Base-by-base conservation (phyloP, 1,140 invertebrate genomes). In the Cherax quadricarinatus region DNA sequence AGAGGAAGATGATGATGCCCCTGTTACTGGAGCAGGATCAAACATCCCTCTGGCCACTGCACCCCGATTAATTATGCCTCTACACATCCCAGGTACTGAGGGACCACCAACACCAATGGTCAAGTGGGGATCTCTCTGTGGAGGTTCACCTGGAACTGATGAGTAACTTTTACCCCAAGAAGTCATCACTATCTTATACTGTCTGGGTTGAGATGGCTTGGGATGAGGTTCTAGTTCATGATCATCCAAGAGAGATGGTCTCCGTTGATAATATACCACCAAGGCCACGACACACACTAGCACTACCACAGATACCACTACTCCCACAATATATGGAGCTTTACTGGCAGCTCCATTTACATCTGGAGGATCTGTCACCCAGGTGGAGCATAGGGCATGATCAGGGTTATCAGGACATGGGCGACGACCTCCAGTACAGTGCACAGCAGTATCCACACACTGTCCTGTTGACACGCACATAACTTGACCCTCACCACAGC, bases 11-110 rank as follows among this genome's bases (percentile, higher is more conserved):
- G 97, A 98, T 1, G 95, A 96, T 21, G 97, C 97, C 41, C 97
- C 97, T 21, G 97, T 98, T 14, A 98, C 97, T 93, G 98, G 97
- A 95, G 97, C 97, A 30, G 97, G 96, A 94, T 98, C 97, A 93
- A 97, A 98, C 85, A 86, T 94, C 94, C 53, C 94, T 94, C 95
- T 78, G 88, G 94, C n/a, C 4, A 70, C 70, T 16, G 75, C 92
- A 48, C 83, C 84, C 3, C 53, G 48, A 41, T 73, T 82, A 21
- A 86, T 66, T 53, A 86, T 86, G 48, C 82, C 88, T n/a, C 87
- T 94, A 9, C 93, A 93, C 16, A 92, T 86, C 24, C 94, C 93
- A 24, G 92, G 87, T 41, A 24, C 41, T 94, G 92, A n/a, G 94
- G 94, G 80, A 94, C 94, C 57, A 95, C 94, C 88, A 93, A 94